Evolutionary conservation across 37 sponge, comb jelly and placozoan species (phyloP).

Genomic region (Dysidea cf. avara): DNA sequence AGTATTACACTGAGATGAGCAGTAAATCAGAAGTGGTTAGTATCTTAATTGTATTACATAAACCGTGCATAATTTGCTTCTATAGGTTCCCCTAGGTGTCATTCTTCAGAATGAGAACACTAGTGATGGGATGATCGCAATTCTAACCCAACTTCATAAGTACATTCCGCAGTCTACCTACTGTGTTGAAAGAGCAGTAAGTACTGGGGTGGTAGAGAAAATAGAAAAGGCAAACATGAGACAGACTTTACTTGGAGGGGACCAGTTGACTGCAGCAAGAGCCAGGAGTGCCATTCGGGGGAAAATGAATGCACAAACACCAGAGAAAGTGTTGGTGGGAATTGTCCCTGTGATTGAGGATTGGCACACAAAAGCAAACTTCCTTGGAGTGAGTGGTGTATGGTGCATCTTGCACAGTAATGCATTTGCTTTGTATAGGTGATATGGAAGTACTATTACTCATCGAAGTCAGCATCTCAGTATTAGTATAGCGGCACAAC

Average conservation of each 20-base stretch:
- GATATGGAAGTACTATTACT: too few relatives aligned
- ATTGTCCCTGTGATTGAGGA: conserved; percentile 4
- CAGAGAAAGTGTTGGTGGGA: background rate
- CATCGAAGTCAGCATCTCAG: too few relatives aligned
- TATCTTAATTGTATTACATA: too few relatives aligned
- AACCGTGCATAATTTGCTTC: too few relatives aligned
- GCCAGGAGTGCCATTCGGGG: background rate
- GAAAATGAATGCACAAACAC: background rate
- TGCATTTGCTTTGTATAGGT: too few relatives aligned
- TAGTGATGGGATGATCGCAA: conserved; percentile 4
- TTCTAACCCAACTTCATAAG: background rate
- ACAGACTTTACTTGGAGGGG: background rate
- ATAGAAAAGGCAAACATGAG: background rate
- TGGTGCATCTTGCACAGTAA: background rate
- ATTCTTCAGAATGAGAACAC: too few relatives aligned
- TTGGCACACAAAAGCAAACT: conserved; percentile 1
- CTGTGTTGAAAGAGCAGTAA: too few relatives aligned
- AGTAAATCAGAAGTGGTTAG: too few relatives aligned
- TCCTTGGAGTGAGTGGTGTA: conserved; percentile 7
- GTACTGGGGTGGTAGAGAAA: background rate
- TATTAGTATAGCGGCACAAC: too few relatives aligned
- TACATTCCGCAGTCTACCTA: too few relatives aligned
- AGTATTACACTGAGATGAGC: too few relatives aligned
- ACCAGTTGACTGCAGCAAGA: conserved; percentile 16
- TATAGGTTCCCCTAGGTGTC: too few relatives aligned